Evolutionary conservation across 2,888 invertebrate species (phyloP).

Genomic region (Prosopocoilus inquinatus): DNA sequence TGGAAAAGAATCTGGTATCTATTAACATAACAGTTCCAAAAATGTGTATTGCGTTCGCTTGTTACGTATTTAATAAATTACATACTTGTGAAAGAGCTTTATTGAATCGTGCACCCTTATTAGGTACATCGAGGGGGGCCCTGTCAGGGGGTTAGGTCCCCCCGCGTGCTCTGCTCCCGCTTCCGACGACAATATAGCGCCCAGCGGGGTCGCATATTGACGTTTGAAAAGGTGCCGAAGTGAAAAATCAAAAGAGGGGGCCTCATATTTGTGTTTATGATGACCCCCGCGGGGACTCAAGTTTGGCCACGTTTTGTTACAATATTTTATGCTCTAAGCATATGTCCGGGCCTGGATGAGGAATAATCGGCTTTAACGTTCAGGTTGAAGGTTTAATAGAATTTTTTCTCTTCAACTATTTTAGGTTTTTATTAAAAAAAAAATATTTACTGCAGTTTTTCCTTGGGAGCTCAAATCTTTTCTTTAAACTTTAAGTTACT

Average conservation of each 20-base stretch:
- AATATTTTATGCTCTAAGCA: constrained; percentile 43
- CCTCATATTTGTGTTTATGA: constrained; percentile 49
- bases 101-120: constrained; percentile 39
- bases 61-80: constrained; percentile 15
- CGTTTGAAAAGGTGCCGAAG: constrained; percentile 25
- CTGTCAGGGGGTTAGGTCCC: constrained; percentile 30
- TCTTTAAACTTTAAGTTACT: too few relatives aligned
- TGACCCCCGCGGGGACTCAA: constrained; percentile 45
- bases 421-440: too few relatives aligned
- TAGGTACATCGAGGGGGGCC: constrained; percentile 38
- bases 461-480: too few relatives aligned
- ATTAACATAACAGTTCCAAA: too few relatives aligned
- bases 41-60: neutral
- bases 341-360: constrained; percentile 40
- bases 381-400: too few relatives aligned
- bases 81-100: constrained; percentile 8
- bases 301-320: constrained; percentile 49
- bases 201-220: constrained; percentile 21
- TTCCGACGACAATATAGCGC: constrained; percentile 21
- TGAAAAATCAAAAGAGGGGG: constrained; percentile 24
- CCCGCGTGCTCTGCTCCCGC: constrained; percentile 14
- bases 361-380: constrained; percentile 41
- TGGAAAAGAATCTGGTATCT: neutral
- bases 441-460: too few relatives aligned
- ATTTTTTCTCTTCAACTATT: too few relatives aligned